Conservation (phyloP, 2,797 vertebrate species). For the Hippocampus kuda region DNA sequence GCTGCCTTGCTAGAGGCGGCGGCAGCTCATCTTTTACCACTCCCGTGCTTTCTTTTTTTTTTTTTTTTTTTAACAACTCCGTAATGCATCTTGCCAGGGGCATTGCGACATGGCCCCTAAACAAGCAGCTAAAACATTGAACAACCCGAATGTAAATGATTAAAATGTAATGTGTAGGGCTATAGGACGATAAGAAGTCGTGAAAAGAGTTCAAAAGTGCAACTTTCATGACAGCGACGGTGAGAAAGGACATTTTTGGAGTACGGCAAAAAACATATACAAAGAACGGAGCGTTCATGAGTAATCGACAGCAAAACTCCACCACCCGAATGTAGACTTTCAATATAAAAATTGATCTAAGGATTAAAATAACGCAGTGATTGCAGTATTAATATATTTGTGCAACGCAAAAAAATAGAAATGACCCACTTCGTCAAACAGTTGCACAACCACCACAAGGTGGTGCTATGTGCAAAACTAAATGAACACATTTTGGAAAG, state of each 20-base stretch:
- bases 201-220: neutral
- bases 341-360: too few species aligned
- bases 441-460: too few species aligned
- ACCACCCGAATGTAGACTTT: too few species aligned
- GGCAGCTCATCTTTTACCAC: neutral
- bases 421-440: too few species aligned
- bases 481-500: too few species aligned
- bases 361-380: too few species aligned
- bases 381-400: too few species aligned
- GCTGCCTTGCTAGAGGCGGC: neutral
- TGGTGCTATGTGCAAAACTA: too few species aligned
- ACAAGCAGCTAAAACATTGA: neutral
- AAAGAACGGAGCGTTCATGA: neutral
- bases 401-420: too few species aligned
- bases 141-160: neutral
- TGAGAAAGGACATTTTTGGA: too few species aligned
- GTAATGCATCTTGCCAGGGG: neutral
- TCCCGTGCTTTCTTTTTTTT: neutral
- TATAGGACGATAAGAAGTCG: neutral
- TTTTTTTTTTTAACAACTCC: neutral
- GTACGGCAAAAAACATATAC: neutral
- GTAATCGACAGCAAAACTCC: too few species aligned
- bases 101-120: too few species aligned
- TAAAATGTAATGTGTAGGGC: neutral
- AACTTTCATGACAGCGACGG: neutral